Percentiles rank a stretch among this genome's conserved stretches.
Conservation (phyloP, 2,888 invertebrate species). For the Orchesellides sinensis region DNA sequence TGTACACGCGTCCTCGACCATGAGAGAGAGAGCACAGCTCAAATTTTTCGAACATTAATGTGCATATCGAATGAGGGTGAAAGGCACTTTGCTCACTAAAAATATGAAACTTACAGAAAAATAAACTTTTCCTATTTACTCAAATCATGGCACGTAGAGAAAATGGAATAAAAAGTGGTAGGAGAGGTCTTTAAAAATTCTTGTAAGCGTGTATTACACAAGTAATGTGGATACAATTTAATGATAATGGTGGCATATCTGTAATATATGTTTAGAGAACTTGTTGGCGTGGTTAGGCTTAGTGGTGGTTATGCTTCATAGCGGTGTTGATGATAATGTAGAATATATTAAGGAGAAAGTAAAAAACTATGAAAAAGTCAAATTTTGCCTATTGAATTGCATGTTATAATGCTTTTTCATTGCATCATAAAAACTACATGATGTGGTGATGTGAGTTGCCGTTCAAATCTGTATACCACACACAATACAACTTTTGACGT, state of each 20-base stretch:
- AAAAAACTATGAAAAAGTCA: neutral
- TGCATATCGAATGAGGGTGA: constrained; percentile 28
- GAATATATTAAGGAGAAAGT: neutral
- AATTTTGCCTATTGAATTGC: constrained; percentile 9
- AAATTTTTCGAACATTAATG: constrained; percentile 12
- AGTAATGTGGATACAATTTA: neutral
- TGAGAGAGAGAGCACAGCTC: constrained; percentile 1
- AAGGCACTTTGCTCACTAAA: constrained; percentile 6
- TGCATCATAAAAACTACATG: neutral
- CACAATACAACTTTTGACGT: neutral
- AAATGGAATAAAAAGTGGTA: too few species aligned
- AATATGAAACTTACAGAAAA: neutral
- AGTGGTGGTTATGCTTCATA: neutral
- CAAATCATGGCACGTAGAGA: constrained; percentile 2
- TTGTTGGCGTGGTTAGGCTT: too few species aligned
- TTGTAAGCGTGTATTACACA: neutral
- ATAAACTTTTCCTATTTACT: constrained; percentile 5
- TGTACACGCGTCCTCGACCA: neutral
- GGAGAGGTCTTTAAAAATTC: neutral
- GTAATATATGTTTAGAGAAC: too few species aligned
- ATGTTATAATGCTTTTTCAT: constrained; percentile 1
- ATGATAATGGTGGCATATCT: constrained; percentile 12
- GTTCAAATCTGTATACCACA: neutral
- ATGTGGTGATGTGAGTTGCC: neutral
- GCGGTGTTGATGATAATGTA: neutral